Evolutionary conservation across 2,888 invertebrate species (phyloP), one percentile per base, ranked within the genome.

Genomic region (Noctua comes): DNA sequence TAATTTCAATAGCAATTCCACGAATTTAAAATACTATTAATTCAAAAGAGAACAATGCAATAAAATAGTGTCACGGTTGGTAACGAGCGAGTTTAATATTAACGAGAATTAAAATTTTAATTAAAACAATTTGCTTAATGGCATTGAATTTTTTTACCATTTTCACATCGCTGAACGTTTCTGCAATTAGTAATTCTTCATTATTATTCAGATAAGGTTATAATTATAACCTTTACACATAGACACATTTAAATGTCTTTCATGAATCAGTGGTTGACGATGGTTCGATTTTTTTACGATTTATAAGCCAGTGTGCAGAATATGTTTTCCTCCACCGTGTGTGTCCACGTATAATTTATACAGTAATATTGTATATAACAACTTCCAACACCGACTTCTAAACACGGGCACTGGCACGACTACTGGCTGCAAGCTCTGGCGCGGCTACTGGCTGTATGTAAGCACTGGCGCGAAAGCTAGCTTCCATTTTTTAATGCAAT

Each of bases 11-110:
- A 46, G 0, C 7, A 66, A n/a, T 31, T 43, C 8, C 24, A 43
- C 18, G 21, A 76, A 69, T 46, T 21, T 48, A 62, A 83, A 80
- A 70, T 66, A 27, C 24, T 66, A 77, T 68, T 76, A 21, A 48
- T 59, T 70, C 27, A 77, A 66, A 36, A 59, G n/a, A 40, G 54
- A 64, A 68, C 54, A 73, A 62, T 62, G n/a, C 43, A 70, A 68
- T 74, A 64, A 68, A 82, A 70, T 40, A 64, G 21, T 70, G 40
- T 40, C 54, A 40, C 18, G 24, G 18, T 40, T 62, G 73, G 36
- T 48, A 73, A 62, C 68, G 43, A 66, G n/a, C 68, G 43, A 64
- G 16, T 74, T 43, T 64, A 54, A 70, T 84, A 48, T 66, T 70
- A 76, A 70, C 24, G 27, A 31, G 18, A 36, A 59, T 36, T 36